Conservation (phyloP, 2,888 invertebrate genomes). For the Dryomyza anilis region DNA sequence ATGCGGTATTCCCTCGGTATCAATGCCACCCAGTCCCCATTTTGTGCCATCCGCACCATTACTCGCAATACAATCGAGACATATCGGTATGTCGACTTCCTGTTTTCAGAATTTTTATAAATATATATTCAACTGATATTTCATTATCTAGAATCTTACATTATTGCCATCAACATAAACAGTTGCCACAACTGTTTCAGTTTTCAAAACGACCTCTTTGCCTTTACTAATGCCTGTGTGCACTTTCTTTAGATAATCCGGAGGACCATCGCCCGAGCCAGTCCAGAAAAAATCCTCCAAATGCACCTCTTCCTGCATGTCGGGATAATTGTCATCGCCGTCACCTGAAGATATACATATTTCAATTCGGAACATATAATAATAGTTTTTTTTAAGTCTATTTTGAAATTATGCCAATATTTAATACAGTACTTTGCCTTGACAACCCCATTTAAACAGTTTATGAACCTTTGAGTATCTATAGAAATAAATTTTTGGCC, state of each 20-base stretch:
- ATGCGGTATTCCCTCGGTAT: constrained; percentile 49
- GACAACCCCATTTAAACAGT: constrained; percentile 9
- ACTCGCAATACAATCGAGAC: constrained; percentile 53
- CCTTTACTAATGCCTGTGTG: constrained; percentile 64
- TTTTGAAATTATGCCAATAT: background rate
- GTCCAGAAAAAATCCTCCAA: constrained; percentile 90
- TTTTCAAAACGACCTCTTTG: constrained; percentile 66
- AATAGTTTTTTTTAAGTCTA: background rate
- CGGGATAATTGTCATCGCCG: constrained; percentile 50
- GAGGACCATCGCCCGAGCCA: constrained; percentile 81
- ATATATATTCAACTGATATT: background rate
- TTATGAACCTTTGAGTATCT: constrained; percentile 49
- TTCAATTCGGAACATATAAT: background rate
- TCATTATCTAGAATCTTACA: constrained; percentile 42
- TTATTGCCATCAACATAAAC: constrained; percentile 67
- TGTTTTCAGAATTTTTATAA: constrained; percentile 31
- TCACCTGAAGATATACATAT: constrained; percentile 42
- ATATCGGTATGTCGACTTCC: constrained; percentile 59
- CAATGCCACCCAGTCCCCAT: constrained; percentile 41
- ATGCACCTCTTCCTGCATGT: constrained; percentile 57
- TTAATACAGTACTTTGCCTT: background rate
- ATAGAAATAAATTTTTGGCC: constrained; percentile 41
- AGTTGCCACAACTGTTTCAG: constrained; percentile 74
- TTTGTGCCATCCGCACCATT: constrained; percentile 49
- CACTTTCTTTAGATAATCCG: constrained; percentile 61